Conservation (phyloP, 2,113 vertebrate genomes). For the Glareola pratincola region DNA sequence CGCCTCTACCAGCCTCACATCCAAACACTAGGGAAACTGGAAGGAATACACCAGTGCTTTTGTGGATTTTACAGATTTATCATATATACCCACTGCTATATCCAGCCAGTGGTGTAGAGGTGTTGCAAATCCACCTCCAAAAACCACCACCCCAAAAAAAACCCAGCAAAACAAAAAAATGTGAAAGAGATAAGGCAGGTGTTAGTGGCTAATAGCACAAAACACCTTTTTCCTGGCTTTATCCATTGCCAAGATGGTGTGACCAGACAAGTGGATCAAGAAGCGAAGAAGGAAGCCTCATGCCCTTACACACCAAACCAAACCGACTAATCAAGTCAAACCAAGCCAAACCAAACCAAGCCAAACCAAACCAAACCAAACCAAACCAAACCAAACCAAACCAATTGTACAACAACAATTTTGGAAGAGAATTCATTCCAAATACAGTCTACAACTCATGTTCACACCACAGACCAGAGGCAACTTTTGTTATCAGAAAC, state of each 20-base stretch:
- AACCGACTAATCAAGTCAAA: neutral
- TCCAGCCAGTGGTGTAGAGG: neutral
- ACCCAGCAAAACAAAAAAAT: neutral
- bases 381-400: neutral
- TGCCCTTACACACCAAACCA: neutral
- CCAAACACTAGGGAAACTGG: neutral
- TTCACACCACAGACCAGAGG: neutral
- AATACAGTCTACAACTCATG: neutral
- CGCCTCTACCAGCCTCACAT: neutral
- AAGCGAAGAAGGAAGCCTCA: neutral
- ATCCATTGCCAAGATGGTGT: neutral
- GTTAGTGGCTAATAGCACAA: neutral
- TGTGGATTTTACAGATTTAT: neutral
- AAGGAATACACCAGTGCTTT: neutral
- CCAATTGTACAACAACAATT: neutral
- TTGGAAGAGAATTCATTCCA: neutral
- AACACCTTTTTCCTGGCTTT: neutral
- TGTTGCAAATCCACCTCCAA: fast-evolving
- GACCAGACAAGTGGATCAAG: neutral
- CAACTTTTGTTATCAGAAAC: neutral
- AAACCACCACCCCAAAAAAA: neutral
- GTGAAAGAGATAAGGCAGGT: neutral
- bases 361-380: neutral
- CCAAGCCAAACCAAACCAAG: neutral
- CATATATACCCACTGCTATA: neutral